Evolutionary conservation across 2,797 vertebrate species (phyloP), one percentile per base, ranked within the genome.

Genomic region (Notolabrus celidotus): DNA sequence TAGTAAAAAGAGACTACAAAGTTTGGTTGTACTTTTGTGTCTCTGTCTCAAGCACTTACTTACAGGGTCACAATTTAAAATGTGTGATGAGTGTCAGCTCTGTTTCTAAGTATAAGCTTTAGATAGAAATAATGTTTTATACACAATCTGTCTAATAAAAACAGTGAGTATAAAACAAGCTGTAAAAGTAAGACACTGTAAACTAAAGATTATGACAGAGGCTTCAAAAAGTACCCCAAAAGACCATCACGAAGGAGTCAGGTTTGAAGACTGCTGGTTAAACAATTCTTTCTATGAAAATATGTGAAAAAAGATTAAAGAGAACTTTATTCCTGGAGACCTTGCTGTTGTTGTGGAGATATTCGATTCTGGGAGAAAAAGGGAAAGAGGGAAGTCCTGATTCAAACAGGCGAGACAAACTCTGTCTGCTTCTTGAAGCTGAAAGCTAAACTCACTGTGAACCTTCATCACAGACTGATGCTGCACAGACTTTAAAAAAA

Each of bases 301-400:
- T 47, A 56, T 59, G 46, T 71, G 71, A 57, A 71, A 83, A 53
- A 62, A 71, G 74, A 82, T 84, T 70, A 87, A 78, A 82, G 69
- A 19, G 23, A 80, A 80, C 65, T 79, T 86, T 82, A 74, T 80
- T 88, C 80, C 67, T 80, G 75, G 72, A 84, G 69, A 84, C 66
- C 20, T 43, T 27, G 67, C 71, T 77, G 57, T 76, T 66, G 55
- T 62, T 75, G 12, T 74, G 58, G 71, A 63, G 63, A 41, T 70
- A 38, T 38, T 54, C 20, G 63, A 79, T 87, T 87, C 77, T 86
- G 56, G 76, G 78, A 70, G 43, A 51, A 65, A 71, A 58, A 47
- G 27, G 71, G 27, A 31, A 67, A 58, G 45, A 47, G 55, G 50
- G 19, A 25, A 23, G 68, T 67, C 76, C 79, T 47, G 71, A 85